Evolutionary conservation across 2,797 vertebrate species (phyloP).

Genomic region (Odontamblyopus lacepedii): DNA sequence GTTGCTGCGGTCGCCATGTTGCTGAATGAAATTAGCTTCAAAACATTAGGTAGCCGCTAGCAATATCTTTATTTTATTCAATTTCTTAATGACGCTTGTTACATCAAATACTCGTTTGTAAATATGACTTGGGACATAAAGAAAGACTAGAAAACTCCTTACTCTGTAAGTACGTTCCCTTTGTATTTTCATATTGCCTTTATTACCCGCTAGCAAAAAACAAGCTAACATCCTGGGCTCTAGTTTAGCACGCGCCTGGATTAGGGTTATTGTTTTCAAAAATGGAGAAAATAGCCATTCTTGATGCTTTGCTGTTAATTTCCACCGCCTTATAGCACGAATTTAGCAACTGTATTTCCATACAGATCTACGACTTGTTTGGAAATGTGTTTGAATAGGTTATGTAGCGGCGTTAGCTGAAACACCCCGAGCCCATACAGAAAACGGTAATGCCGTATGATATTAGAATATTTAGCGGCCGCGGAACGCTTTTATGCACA

Average conservation of each 20-base stretch:
- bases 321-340: background rate
- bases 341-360: background rate
- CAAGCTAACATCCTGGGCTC: slow-evolving; percentile 56
- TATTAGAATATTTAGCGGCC: background rate
- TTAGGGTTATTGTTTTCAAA: slow-evolving; percentile 24
- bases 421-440: slow-evolving; percentile 37
- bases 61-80: slow-evolving; percentile 60
- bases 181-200: slow-evolving; percentile 37
- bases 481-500: background rate
- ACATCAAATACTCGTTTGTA: slow-evolving; percentile 37
- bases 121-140: slow-evolving; percentile 62
- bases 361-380: background rate
- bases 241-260: slow-evolving; percentile 45
- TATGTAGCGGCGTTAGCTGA: slow-evolving; percentile 12
- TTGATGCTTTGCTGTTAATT: background rate
- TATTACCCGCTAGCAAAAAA: slow-evolving; percentile 58
- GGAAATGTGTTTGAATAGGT: background rate
- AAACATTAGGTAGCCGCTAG: slow-evolving; percentile 69
- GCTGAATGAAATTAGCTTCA: slow-evolving; percentile 73
- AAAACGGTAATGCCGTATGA: slow-evolving; percentile 19
- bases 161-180: slow-evolving; percentile 66
- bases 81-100: slow-evolving; percentile 34
- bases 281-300: background rate
- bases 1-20: slow-evolving; percentile 75
- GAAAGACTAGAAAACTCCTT: slow-evolving; percentile 42